Evolutionary conservation across 2,888 invertebrate species (phyloP), one percentile per base, ranked within the genome.

Genomic region (Scaptomyza polygonia): DNA sequence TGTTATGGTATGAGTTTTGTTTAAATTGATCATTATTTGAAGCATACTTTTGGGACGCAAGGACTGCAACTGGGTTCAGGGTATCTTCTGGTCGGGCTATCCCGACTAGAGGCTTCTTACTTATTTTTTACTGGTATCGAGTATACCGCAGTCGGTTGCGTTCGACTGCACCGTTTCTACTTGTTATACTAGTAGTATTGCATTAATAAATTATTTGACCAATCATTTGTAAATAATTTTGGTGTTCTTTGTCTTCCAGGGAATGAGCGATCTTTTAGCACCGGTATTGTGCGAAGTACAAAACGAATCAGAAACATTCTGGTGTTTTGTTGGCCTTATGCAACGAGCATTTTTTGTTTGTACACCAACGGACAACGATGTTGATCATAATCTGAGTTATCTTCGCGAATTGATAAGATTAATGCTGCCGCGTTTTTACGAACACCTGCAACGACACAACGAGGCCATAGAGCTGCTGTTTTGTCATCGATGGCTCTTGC

Each of bases 301-400:
- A 89, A 97, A 97, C 89, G 99, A 99, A 92, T 96, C 97, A 2
- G 98, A 98, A 89, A 96, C 98, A 0, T 99, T 99, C 91, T 99
- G 99, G 99, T 98, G 98, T 89, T 99, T 99, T 91, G 98, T 97
- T 27, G 98, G 98, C 0, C 93, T 98, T 63, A 98, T 99, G 97
- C 96, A 98, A 88, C 94, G 96, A 79, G 97, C 98, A 0, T 96
- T 98, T 78, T 98, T 98, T 89, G 97, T 98, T 0, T 97, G 97
- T 81, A 97, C 97, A 0, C 98, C 98, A 1, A 97, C 97, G 4
- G 98, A 98, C 91, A 95, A 95, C 88, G 98, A 98, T 89, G 98
- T 99, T 96, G 98, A 99, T 89, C 95, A 95, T 85, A 98, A 98
- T 89, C 93, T 99, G 87, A 95, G 95, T 85, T 98, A 96, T 89